phyloP scores from a whole-genome alignment of 2,888 invertebrate genomes.

The Nemotelus pantherinus region DNA sequence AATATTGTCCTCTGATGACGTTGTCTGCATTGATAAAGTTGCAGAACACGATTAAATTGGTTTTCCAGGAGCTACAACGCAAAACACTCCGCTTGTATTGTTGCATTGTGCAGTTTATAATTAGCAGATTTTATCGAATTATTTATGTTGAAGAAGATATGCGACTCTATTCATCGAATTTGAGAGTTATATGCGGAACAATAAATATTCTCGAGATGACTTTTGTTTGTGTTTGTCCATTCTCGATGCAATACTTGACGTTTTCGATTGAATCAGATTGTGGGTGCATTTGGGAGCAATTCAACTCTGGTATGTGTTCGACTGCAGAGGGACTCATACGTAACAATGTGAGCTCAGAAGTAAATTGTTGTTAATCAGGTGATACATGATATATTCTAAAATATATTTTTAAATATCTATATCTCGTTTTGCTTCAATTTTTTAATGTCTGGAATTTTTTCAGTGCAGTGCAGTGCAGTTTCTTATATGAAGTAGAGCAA shows the following conservation, averaged over 20 bases:
- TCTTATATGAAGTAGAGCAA: too few species aligned
- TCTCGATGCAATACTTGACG: background rate
- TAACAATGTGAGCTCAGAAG: too few species aligned
- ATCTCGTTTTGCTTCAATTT: too few species aligned
- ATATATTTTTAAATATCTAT: too few species aligned
- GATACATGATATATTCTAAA: too few species aligned
- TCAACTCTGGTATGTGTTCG: too few species aligned
- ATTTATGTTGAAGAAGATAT: constrained; percentile 53
- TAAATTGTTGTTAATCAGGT: too few species aligned
- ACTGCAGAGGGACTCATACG: too few species aligned
- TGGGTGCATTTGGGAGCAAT: background rate
- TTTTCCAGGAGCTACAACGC: constrained; percentile 48
- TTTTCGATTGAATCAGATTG: constrained; percentile 3
- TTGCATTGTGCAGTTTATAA: constrained; percentile 55
- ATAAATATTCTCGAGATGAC: constrained; percentile 28
- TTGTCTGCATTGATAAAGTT: constrained; percentile 49
- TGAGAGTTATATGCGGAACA: constrained; percentile 31
- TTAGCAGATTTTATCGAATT: constrained; percentile 57
- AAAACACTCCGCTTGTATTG: constrained; percentile 49
- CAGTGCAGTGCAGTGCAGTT: too few species aligned
- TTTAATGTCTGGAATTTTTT: too few species aligned
- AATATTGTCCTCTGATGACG: constrained; percentile 28
- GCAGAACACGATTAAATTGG: constrained; percentile 51
- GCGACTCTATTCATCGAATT: constrained; percentile 26
- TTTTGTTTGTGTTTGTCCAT: constrained; percentile 5